Conservation (phyloP, 2,888 invertebrate species). For the Cryptocheilus praepositus region DNA sequence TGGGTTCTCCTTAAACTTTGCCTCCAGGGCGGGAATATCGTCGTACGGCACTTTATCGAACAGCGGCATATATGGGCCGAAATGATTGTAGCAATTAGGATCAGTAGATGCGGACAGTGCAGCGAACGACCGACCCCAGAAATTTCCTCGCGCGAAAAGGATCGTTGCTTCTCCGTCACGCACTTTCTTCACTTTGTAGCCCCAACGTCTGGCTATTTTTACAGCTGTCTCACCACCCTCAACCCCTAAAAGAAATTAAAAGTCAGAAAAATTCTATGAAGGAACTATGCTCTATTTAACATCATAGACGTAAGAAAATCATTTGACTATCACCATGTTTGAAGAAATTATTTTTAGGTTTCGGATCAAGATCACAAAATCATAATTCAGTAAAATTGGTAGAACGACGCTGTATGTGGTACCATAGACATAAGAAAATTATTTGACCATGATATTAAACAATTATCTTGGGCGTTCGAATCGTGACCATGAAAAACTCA, state of each 20-base stretch:
- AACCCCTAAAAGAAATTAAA: conserved; percentile 79
- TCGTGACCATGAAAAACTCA: too few species aligned
- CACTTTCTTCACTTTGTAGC: conserved; percentile 84
- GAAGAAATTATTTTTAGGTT: too few species aligned
- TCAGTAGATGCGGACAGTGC: conserved; percentile 88
- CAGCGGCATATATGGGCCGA: conserved; percentile 88
- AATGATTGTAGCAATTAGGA: conserved; percentile 81
- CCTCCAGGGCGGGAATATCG: conserved; percentile 83
- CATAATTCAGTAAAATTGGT: too few species aligned
- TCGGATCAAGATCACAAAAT: too few species aligned
- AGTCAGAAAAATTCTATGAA: too few species aligned
- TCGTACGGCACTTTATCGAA: conserved; percentile 86
- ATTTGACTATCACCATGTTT: too few species aligned
- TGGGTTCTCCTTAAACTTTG: conserved; percentile 77
- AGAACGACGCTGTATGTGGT: too few species aligned
- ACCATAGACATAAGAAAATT: too few species aligned
- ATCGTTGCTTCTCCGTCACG: conserved; percentile 82
- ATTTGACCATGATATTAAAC: too few species aligned
- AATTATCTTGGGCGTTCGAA: too few species aligned
- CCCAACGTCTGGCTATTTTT: conserved; percentile 89
- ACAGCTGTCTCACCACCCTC: conserved; percentile 89
- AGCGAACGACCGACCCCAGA: conserved; percentile 89
- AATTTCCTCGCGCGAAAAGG: conserved; percentile 86
- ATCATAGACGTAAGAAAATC: too few species aligned
- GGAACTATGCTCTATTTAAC: too few species aligned